Conservation (phyloP, 1,140 invertebrate genomes). For the Pteromalus puparum region DNA sequence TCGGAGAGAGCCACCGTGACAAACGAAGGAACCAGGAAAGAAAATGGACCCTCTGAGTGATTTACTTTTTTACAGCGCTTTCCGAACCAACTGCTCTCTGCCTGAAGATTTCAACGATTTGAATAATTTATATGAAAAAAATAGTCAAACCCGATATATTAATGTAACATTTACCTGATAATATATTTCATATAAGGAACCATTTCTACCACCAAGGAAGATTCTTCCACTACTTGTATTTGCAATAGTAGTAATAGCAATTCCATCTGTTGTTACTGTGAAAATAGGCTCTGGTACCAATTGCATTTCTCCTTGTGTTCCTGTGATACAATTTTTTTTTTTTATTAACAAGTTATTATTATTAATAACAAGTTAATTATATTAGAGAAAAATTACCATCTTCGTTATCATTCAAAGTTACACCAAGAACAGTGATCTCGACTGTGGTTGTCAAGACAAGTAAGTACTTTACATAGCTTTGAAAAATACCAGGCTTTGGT, state of each 20-base stretch:
- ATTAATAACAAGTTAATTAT: conserved; percentile 1
- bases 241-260: conserved; percentile 88
- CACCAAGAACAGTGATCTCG: conserved; percentile 93
- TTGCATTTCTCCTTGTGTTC: conserved; percentile 87
- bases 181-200: conserved; percentile 95
- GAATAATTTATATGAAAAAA: conserved; percentile 3
- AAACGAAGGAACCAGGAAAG: conserved; percentile 95
- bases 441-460: conserved; percentile 93
- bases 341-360: no score
- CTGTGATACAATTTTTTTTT: conserved; percentile 61
- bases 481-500: conserved; percentile 91
- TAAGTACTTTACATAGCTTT: conserved; percentile 94
- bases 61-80: conserved; percentile 97
- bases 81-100: conserved; percentile 93
- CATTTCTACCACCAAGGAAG: conserved; percentile 96
- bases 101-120: conserved; percentile 72
- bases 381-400: conserved; percentile 68
- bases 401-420: conserved; percentile 78
- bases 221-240: conserved; percentile 91
- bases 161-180: conserved; percentile 84
- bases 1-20: conserved; percentile 88
- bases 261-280: conserved; percentile 93
- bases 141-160: conserved; percentile 27
- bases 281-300: conserved; percentile 95
- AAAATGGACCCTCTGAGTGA: conserved; percentile 91